Evolutionary conservation across 2,797 vertebrate species (phyloP), one percentile per base, ranked within the genome.

Genomic region (Pseudochirops cupreus): DNA sequence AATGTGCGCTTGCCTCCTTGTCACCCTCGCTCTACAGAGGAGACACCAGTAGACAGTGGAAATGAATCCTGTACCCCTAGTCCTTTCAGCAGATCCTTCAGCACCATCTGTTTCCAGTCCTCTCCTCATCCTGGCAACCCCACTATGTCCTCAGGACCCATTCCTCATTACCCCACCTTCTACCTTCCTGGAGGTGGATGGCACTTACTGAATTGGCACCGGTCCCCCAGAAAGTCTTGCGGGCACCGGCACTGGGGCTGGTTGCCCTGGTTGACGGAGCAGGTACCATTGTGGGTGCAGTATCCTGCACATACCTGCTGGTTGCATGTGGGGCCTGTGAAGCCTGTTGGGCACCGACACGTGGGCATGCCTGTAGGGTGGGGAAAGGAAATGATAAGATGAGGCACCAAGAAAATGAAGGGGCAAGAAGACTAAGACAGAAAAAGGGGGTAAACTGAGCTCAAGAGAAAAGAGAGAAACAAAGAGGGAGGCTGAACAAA

Each of bases 171-270:
- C 89, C 56, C 46, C 16, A 16, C 57, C 1, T 28, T 87, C 1
- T 50, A 26, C 9, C 74, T 26, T 46, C 39, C 74, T 24, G 21
- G 74, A 26, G 52, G 74, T 10, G 93, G 56, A 55, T 2, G 58
- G 94, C 97, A 99, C 99, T 99, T 98, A 99, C 99, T 98, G 98
- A 99, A 99, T 97, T 99, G 99, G 98, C 99, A 99, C 98, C 99
- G 99, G 98, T 99, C 99, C 0, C 99, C 99, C 92, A 99, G 99
- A 98, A 99, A 99, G 97, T 98, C 98, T 5, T 98, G 26, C 0
- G 97, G 98, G 97, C 99, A 99, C 97, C 97, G 98, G 98, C 99
- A 99, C 97, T 98, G 99, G 74, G 99, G 99, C 97, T 99, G 99
- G 98, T 99, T 99, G 95, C 99, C 99, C n/a, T 98, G 96, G 97